Evolutionary conservation across 2,113 vertebrate genomes (phyloP).

Genomic region (Bungarus multicinctus): DNA sequence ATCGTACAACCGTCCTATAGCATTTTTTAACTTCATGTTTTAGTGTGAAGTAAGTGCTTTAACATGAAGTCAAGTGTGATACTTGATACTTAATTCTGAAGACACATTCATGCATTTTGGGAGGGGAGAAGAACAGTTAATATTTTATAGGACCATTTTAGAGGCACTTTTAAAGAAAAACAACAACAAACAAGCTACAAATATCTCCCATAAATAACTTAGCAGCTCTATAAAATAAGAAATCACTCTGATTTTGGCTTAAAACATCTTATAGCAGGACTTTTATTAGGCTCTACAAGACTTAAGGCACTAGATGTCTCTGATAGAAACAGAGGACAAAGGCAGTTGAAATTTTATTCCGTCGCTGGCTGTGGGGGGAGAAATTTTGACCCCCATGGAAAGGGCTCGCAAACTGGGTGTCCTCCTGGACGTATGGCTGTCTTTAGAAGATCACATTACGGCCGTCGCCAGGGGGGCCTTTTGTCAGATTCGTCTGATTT

Average conservation of each 20-base stretch:
- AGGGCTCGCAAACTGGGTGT: too few species aligned
- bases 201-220: slow-evolving; percentile 41
- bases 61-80: neutral
- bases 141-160: slow-evolving; percentile 63
- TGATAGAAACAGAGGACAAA: neutral
- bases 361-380: too few species aligned
- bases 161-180: slow-evolving; percentile 45
- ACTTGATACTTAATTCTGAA: neutral
- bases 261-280: neutral
- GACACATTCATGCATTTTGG: neutral
- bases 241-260: neutral
- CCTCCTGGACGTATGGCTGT: too few species aligned
- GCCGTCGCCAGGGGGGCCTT: too few species aligned
- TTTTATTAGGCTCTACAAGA: neutral
- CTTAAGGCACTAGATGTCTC: neutral
- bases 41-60: neutral
- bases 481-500: too few species aligned
- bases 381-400: too few species aligned
- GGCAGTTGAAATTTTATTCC: neutral
- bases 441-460: too few species aligned
- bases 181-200: slow-evolving; percentile 15
- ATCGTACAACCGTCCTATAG: neutral
- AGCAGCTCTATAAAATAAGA: slow-evolving; percentile 33
- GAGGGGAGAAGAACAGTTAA: slow-evolving; percentile 30
- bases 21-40: neutral